A percentile compares a stretch with the other conserved stretches of the same genome.
Evolutionary conservation across 2,888 invertebrate species (phyloP).

Genomic region (Diplazon laetatorius): DNA sequence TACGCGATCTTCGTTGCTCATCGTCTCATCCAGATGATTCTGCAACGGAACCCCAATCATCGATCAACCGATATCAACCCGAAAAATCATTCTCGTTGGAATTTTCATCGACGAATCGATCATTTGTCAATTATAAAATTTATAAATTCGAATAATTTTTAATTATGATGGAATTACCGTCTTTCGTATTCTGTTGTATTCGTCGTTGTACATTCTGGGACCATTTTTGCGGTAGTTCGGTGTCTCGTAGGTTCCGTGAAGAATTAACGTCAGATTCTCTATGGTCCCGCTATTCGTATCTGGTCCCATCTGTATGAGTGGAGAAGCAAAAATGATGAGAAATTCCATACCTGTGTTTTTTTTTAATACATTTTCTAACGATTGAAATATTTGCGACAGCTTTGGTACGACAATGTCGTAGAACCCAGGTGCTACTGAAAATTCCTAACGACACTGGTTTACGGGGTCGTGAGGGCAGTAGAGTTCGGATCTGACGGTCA

Average conservation of each 20-base stretch:
- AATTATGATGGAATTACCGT: conserved; percentile 68
- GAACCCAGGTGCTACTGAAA: neutral
- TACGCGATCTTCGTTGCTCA: conserved; percentile 26
- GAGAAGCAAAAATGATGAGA: neutral
- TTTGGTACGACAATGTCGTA: neutral
- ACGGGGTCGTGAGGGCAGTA: neutral
- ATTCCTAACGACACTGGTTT: conserved; percentile 14
- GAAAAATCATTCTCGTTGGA: neutral
- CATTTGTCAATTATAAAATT: conserved; percentile 13
- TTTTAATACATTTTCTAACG: too few relatives aligned
- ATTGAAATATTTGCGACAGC: conserved; percentile 31
- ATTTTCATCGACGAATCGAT: conserved; percentile 2
- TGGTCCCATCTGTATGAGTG: conserved; percentile 80
- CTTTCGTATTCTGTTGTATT: conserved; percentile 83
- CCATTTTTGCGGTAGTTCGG: conserved; percentile 87
- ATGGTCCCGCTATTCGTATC: conserved; percentile 85
- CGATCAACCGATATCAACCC: neutral
- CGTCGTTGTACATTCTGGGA: conserved; percentile 84
- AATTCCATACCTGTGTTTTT: too few relatives aligned
- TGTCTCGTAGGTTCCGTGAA: conserved; percentile 88
- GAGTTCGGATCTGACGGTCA: neutral
- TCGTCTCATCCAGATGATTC: conserved; percentile 34
- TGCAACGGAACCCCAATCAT: conserved; percentile 34
- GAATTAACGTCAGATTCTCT: conserved; percentile 84
- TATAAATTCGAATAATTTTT: too few relatives aligned